Evolutionary conservation across 2,888 invertebrate species (phyloP).

Genomic region (Muscina levida): DNA sequence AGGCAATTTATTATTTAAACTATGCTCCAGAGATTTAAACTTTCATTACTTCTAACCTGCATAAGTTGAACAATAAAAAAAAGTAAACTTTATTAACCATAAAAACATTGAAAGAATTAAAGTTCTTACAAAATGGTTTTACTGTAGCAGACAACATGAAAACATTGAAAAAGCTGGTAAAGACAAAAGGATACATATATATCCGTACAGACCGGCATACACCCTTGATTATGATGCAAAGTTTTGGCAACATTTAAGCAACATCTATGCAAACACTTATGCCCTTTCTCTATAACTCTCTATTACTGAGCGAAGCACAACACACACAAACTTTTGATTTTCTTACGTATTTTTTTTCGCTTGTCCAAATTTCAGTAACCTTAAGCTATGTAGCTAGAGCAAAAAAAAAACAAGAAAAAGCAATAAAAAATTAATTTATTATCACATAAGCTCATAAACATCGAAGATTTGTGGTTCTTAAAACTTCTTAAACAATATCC

Average conservation of each 20-base stretch:
- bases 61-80: not conserved
- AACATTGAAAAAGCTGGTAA: not conserved
- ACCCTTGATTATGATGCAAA: no score
- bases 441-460: constrained; percentile 65
- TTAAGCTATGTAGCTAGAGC: not conserved
- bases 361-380: not conserved
- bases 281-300: not conserved
- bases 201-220: not conserved
- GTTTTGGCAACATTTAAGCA: not conserved
- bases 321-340: not conserved
- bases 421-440: constrained; percentile 67
- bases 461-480: constrained; percentile 66
- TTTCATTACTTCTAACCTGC: constrained; percentile 4
- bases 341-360: not conserved
- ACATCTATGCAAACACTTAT: not conserved
- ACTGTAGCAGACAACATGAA: not conserved
- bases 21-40: constrained; percentile 4
- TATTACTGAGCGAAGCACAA: not conserved
- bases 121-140: constrained; percentile 2
- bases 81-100: constrained; percentile 11
- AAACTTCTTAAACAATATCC: constrained; percentile 59
- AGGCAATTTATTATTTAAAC: constrained; percentile 21
- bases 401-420: constrained; percentile 37
- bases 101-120: not conserved
- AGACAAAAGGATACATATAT: not conserved